Evolutionary conservation across 2,797 vertebrate genomes (phyloP).

Genomic region (Parauchenoglanis punctatus): DNA sequence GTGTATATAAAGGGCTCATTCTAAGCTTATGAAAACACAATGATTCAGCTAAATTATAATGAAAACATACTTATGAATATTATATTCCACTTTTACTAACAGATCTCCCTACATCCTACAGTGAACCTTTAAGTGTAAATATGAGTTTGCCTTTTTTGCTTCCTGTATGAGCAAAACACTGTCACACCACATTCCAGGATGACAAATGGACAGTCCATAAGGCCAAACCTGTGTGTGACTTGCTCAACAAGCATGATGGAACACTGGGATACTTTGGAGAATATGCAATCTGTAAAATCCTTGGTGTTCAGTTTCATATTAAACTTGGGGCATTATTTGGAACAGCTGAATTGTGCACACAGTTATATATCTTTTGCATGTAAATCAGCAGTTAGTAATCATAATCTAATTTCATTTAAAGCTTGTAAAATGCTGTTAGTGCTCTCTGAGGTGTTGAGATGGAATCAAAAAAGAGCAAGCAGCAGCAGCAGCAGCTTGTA

Average conservation of each 20-base stretch:
- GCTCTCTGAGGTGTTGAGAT: background rate
- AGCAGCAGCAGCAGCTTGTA: background rate
- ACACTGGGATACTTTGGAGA: background rate
- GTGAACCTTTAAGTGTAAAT: background rate
- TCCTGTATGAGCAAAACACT: background rate
- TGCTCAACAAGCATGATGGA: background rate
- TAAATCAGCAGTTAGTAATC: constrained; percentile 1
- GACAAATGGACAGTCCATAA: background rate
- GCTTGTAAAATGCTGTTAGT: background rate
- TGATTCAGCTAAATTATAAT: too few relatives aligned
- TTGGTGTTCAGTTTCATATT: background rate
- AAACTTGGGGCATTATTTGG: background rate
- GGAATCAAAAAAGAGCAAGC: background rate
- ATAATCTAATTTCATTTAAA: background rate
- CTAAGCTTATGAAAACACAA: too few relatives aligned
- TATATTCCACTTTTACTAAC: too few relatives aligned
- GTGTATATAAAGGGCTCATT: too few relatives aligned
- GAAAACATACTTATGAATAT: too few relatives aligned
- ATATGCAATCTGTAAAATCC: background rate
- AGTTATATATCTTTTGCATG: too few relatives aligned
- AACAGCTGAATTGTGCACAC: background rate
- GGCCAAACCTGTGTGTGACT: background rate
- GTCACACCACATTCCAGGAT: background rate
- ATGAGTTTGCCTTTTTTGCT: background rate
- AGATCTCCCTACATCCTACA: too few relatives aligned